Conservation (phyloP, 2,113 vertebrate genomes). For the Andinoacara biseriatus region DNA sequence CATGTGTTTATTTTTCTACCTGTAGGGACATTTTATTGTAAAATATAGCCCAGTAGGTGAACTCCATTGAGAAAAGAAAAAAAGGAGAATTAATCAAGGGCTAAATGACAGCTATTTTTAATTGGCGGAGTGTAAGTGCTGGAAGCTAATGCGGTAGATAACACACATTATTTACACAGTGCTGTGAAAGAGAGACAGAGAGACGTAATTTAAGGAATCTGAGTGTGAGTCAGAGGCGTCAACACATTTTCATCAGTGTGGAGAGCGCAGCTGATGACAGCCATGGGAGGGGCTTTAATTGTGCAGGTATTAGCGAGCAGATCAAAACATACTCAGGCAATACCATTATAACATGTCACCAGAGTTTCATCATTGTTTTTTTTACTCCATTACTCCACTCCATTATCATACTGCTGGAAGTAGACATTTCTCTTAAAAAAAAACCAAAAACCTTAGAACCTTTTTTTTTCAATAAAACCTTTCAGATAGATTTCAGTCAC, state of each 20-base stretch:
- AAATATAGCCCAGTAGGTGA: background rate
- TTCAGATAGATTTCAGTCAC: background rate
- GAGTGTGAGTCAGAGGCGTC: constrained; percentile 47
- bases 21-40: background rate
- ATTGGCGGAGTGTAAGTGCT: background rate
- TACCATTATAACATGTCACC: background rate
- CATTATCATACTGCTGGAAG: background rate
- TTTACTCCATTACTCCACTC: background rate
- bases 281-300: constrained; percentile 14
- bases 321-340: background rate
- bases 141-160: background rate
- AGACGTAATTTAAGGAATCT: constrained; percentile 33
- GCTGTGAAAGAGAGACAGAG: background rate
- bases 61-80: background rate
- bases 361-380: background rate
- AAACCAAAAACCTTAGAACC: background rate
- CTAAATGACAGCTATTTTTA: background rate
- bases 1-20: background rate
- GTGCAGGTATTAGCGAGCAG: constrained; percentile 25
- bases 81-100: background rate
- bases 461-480: background rate
- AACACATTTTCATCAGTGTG: constrained; percentile 67
- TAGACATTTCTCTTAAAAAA: background rate
- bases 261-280: constrained; percentile 11
- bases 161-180: constrained; percentile 17